phyloP scores from a whole-genome alignment of 2,888 invertebrate species.

The Mechanitis mazaeus region DNA sequence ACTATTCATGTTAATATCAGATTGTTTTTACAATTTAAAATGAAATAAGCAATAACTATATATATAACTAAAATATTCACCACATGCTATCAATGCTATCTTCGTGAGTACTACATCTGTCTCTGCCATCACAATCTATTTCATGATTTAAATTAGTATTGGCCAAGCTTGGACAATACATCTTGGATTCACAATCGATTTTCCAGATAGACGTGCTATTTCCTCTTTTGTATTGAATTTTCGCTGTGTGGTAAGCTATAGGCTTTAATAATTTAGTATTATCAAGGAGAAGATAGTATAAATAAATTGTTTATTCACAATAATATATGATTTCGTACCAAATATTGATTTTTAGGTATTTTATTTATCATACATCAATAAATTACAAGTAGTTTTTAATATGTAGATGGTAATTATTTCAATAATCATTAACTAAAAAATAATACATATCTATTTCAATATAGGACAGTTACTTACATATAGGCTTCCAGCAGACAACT shows the following conservation, averaged over 20 bases:
- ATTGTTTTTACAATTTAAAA: no score
- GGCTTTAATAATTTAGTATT: neutral
- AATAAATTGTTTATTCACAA: neutral
- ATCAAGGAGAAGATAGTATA: no score
- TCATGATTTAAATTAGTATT: neutral
- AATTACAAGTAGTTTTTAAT: no score
- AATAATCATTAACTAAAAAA: no score
- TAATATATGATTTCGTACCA: neutral
- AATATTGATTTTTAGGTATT: neutral
- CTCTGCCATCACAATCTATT: neutral
- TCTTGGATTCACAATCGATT: neutral
- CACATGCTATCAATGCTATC: no score
- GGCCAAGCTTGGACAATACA: neutral
- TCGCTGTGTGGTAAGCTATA: slow-evolving; percentile 2
- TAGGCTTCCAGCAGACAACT: neutral
- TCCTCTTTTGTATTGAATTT: slow-evolving; percentile 2
- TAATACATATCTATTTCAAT: neutral
- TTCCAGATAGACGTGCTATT: slow-evolving; percentile 2
- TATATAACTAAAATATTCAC: no score
- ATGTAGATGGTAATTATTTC: no score
- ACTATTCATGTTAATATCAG: no score
- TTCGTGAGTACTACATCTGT: no score
- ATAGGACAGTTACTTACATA: neutral
- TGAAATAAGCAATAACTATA: no score
- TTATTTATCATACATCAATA: neutral